Conservation (phyloP, 1,140 invertebrate species). For the Riptortus pedestris region DNA sequence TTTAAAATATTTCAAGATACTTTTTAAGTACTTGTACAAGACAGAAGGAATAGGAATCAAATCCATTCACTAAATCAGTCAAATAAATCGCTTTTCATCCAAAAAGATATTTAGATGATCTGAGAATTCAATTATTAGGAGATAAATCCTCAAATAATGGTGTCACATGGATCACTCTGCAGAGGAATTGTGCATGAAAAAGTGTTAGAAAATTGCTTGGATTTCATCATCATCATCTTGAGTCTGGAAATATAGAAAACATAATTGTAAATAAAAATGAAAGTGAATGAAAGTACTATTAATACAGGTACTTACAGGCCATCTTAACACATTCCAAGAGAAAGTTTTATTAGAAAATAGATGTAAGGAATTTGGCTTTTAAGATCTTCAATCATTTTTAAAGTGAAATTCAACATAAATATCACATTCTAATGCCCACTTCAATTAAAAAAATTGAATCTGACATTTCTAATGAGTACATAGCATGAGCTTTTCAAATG, state of each 20-base stretch:
- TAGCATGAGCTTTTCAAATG: no score
- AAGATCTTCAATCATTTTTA: no score
- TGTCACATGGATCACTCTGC: slow-evolving; percentile 17
- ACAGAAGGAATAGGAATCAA: not conserved
- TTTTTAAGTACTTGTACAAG: not conserved
- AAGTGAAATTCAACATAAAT: no score
- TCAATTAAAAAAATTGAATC: no score
- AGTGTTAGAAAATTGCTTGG: slow-evolving; percentile 17
- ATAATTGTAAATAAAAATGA: not conserved
- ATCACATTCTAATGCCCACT: no score
- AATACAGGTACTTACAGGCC: not conserved
- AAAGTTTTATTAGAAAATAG: no score
- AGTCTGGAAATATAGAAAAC: slow-evolving; percentile 15
- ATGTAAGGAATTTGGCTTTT: no score
- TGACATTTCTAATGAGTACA: no score
- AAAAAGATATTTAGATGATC: no score
- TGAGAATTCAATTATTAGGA: not conserved
- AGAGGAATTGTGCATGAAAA: slow-evolving; percentile 18
- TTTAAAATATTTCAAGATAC: not conserved
- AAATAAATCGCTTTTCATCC: no score
- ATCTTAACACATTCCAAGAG: not conserved
- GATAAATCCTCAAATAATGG: slow-evolving; percentile 14
- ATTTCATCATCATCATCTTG: slow-evolving; percentile 10
- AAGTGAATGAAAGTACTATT: not conserved
- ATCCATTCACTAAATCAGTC: no score